Percentiles rank a stretch among this genome's conserved stretches.
phyloP scores from a whole-genome alignment of 2,888 invertebrate species.

The Rhaphigaster nebulosa region DNA sequence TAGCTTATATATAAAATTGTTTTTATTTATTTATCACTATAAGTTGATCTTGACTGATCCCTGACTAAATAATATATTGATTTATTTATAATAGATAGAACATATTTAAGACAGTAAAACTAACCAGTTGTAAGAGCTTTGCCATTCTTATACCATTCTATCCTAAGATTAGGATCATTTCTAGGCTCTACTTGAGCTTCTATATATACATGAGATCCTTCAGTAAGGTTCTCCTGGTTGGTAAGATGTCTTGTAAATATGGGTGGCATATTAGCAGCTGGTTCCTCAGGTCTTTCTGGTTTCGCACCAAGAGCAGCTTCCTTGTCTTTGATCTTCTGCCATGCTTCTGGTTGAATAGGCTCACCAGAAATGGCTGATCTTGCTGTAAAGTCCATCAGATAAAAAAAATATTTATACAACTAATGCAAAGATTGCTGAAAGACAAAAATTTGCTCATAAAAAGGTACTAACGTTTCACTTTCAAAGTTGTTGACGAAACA shows the following conservation, averaged over 20 bases:
- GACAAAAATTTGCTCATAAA: background rate
- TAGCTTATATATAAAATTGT: no score
- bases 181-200: constrained; percentile 94
- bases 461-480: constrained; percentile 77
- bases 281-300: constrained; percentile 88
- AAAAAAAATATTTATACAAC: background rate
- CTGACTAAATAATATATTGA: background rate
- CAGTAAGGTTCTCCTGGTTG: constrained; percentile 85
- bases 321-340: constrained; percentile 91
- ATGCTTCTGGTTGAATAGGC: constrained; percentile 89
- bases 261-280: constrained; percentile 90
- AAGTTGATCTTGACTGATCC: background rate
- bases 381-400: constrained; percentile 67
- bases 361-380: constrained; percentile 86
- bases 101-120: background rate
- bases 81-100: background rate
- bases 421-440: background rate
- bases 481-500: constrained; percentile 90
- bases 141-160: constrained; percentile 96
- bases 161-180: constrained; percentile 87
- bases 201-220: constrained; percentile 88
- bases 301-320: constrained; percentile 93
- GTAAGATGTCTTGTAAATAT: constrained; percentile 95
- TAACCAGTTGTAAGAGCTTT: constrained; percentile 83
- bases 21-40: no score